phyloP scores from a whole-genome alignment of 2,113 vertebrate genomes.

The Nibea albiflora region DNA sequence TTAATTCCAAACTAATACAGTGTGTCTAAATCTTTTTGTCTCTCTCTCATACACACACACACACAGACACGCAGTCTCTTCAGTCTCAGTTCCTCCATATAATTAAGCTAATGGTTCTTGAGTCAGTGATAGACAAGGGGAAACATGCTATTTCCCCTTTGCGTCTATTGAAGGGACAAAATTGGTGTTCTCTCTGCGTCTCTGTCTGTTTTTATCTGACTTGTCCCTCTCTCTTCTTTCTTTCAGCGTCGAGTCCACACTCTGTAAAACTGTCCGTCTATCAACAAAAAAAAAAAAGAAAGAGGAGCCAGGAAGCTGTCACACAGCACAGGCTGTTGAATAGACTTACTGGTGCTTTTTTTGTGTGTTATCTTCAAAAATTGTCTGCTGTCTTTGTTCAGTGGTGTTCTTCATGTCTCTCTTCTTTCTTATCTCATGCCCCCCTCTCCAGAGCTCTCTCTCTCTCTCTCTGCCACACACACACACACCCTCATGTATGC shows the following conservation, averaged over 20 bases:
- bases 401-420: constrained; percentile 24
- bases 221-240: constrained; percentile 24
- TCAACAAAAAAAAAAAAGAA: constrained; percentile 35
- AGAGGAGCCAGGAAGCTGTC: constrained; percentile 21
- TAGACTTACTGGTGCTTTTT: constrained; percentile 5
- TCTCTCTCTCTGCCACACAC: background rate
- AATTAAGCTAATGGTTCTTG: constrained; percentile 78
- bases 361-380: constrained; percentile 45
- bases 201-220: constrained; percentile 47
- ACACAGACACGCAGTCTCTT: constrained; percentile 35
- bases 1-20: constrained; percentile 43
- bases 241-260: constrained; percentile 21
- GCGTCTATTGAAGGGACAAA: constrained; percentile 48
- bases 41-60: constrained; percentile 10
- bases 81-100: constrained; percentile 62
- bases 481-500: constrained; percentile 22
- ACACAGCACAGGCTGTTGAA: constrained; percentile 23
- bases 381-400: constrained; percentile 41
- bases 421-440: constrained; percentile 37
- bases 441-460: constrained; percentile 7
- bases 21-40: constrained; percentile 5
- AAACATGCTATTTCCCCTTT: constrained; percentile 76
- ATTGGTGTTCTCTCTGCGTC: constrained; percentile 59
- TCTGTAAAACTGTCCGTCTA: constrained; percentile 32
- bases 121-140: constrained; percentile 75